These are phyloP conservation scores for Uropetala carovei DNA, from an alignment of 2,888 invertebrate genomes.

Conservation along the genomic window DNA sequence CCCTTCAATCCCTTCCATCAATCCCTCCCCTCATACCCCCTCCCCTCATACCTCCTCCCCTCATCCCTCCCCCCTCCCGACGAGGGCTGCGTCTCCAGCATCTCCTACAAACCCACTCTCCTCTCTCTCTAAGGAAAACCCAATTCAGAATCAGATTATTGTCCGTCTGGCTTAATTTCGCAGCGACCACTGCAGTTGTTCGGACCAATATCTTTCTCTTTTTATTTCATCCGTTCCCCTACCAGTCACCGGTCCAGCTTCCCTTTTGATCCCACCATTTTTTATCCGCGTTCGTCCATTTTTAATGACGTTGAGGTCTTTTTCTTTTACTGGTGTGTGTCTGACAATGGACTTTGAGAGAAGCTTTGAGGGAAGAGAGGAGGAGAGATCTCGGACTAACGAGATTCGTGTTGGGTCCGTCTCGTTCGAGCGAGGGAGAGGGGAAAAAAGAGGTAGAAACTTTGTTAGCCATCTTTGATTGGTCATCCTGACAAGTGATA, in stretches of 20 bases:
- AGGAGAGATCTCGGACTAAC: conserved; percentile 28
- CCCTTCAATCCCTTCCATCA: not conserved
- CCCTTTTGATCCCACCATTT: not conserved
- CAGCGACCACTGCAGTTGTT: not conserved
- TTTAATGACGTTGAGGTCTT: conserved; percentile 53
- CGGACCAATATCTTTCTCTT: not conserved
- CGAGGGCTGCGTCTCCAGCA: not conserved
- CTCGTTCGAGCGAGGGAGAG: not conserved
- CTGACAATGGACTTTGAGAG: conserved; percentile 42
- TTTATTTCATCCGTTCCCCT: not conserved
- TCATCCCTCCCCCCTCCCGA: not conserved
- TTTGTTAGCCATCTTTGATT: not conserved
- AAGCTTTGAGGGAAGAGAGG: conserved; percentile 21
- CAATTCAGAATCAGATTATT: conserved; percentile 55
- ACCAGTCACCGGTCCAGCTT: not conserved
- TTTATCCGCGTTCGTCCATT: conserved; percentile 22
- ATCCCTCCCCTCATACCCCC: not conserved
- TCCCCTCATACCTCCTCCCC: not conserved
- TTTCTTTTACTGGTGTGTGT: not conserved
- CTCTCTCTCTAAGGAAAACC: conserved; percentile 11
- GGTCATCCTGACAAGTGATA: conserved; percentile 3
- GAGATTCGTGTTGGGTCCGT: conserved; percentile 20
- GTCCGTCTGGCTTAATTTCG: conserved; percentile 57
- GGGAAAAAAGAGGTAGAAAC: too few relatives aligned
- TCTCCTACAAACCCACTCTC: not conserved